These are phyloP conservation scores for Chironomus striatipennis DNA, from an alignment of 1,140 invertebrate genomes.

Conservation along the genomic window DNA sequence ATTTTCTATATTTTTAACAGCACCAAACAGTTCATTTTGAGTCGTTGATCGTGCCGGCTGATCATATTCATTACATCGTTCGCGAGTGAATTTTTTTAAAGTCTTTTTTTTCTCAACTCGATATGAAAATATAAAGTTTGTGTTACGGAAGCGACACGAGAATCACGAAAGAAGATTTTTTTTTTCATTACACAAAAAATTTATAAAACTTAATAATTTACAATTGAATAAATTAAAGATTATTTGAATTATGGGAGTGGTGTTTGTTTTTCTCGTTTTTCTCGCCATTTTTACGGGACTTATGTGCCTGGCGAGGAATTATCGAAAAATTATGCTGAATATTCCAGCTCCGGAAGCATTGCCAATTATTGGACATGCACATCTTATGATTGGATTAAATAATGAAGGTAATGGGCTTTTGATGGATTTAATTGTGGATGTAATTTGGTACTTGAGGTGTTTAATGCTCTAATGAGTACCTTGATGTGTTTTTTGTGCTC, in stretches of 20 bases:
- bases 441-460: no score
- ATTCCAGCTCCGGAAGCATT: not conserved
- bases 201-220: not conserved
- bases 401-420: slow-evolving; percentile 11
- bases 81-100: not conserved
- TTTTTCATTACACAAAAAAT: not conserved
- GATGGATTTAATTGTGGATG: no score
- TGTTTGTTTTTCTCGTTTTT: not conserved
- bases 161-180: no score
- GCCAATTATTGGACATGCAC: not conserved
- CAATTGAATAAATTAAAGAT: not conserved
- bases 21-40: not conserved
- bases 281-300: not conserved
- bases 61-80: not conserved
- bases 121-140: not conserved
- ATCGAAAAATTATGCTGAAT: not conserved
- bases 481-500: no score
- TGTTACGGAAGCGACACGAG: not conserved
- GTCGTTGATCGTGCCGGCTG: slow-evolving; percentile 10
- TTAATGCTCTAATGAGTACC: no score
- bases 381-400: slow-evolving; percentile 6
- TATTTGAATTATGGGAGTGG: slow-evolving; percentile 13
- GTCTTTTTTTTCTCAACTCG: not conserved
- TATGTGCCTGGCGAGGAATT: not conserved
- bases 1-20: not conserved